Percentiles rank a stretch among this genome's conserved stretches.
These are phyloP conservation scores for Drosophila burlai DNA, from an alignment of 1,140 invertebrate genomes.

Conservation along the genomic window DNA sequence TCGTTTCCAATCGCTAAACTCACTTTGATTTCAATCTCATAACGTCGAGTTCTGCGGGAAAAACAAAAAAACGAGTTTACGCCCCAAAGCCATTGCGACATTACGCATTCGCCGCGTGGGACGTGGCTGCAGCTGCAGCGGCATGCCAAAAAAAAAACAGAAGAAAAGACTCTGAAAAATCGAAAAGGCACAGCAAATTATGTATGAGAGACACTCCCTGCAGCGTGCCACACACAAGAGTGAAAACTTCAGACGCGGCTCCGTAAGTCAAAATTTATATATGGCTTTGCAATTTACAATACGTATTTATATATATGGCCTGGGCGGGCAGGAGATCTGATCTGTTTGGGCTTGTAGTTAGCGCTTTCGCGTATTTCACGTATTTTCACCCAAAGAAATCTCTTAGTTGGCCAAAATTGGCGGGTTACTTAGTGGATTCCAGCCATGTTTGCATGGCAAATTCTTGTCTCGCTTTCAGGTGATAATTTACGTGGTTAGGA, in stretches of 20 bases:
- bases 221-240: slow-evolving; percentile 46
- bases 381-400: slow-evolving; percentile 14
- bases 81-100: slow-evolving; percentile 32
- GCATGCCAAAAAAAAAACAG: slow-evolving; percentile 44
- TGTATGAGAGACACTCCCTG: slow-evolving; percentile 57
- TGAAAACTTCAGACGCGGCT: slow-evolving; percentile 53
- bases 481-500: neutral
- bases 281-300: slow-evolving; percentile 19
- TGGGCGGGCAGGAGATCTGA: slow-evolving; percentile 35
- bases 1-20: slow-evolving; percentile 49
- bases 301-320: slow-evolving; percentile 25
- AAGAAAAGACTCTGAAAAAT: neutral
- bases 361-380: slow-evolving; percentile 17
- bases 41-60: slow-evolving; percentile 32
- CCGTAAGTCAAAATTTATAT: slow-evolving; percentile 27
- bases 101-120: slow-evolving; percentile 78
- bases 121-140: slow-evolving; percentile 39
- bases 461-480: neutral
- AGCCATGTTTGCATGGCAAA: slow-evolving; percentile 10
- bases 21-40: slow-evolving; percentile 63
- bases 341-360: slow-evolving; percentile 58
- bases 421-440: neutral
- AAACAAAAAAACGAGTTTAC: slow-evolving; percentile 54
- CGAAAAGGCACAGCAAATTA: slow-evolving; percentile 48
- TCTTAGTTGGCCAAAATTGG: slow-evolving; percentile 1